A percentile compares a stretch with the other conserved stretches of the same genome.
Evolutionary conservation across 1,140 invertebrate species (phyloP).

Genomic region (Ceratina australensis): DNA sequence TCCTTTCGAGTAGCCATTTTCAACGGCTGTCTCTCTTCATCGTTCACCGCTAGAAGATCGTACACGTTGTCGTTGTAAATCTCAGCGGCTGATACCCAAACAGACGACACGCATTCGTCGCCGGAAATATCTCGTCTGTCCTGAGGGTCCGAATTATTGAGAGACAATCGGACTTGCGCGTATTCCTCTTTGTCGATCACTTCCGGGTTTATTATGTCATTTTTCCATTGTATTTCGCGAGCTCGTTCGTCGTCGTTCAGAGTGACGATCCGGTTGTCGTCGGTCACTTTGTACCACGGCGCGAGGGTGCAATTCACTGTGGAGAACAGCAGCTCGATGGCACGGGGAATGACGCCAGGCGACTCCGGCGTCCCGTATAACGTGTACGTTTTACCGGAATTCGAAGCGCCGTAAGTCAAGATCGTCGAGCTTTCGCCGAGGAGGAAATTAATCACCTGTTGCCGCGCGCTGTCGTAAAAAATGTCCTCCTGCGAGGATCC

Average conservation of each 20-base stretch:
- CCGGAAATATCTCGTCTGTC: constrained; percentile 30
- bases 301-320: constrained; percentile 70
- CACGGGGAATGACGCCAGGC: constrained; percentile 88
- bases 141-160: constrained; percentile 41
- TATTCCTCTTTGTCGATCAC: neutral
- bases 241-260: constrained; percentile 68
- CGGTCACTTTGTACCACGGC: constrained; percentile 77
- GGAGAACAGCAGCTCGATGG: constrained; percentile 87
- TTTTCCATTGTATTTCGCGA: constrained; percentile 66
- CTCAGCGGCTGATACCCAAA: constrained; percentile 94
- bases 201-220: neutral
- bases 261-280: constrained; percentile 73
- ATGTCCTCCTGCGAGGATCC: constrained; percentile 60
- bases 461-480: constrained; percentile 63
- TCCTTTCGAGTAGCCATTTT: constrained; percentile 82
- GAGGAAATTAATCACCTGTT: constrained; percentile 63
- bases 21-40: constrained; percentile 73
- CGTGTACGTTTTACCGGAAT: constrained; percentile 83
- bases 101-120: constrained; percentile 66
- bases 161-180: constrained; percentile 14
- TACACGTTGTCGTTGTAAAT: constrained; percentile 95
- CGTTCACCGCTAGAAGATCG: constrained; percentile 84
- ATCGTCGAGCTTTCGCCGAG: constrained; percentile 68
- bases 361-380: constrained; percentile 85
- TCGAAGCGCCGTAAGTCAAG: constrained; percentile 71